Evolutionary conservation across 2,888 invertebrate species (phyloP), one percentile per base, ranked within the genome.

Genomic region (Oxytorus armatus): DNA sequence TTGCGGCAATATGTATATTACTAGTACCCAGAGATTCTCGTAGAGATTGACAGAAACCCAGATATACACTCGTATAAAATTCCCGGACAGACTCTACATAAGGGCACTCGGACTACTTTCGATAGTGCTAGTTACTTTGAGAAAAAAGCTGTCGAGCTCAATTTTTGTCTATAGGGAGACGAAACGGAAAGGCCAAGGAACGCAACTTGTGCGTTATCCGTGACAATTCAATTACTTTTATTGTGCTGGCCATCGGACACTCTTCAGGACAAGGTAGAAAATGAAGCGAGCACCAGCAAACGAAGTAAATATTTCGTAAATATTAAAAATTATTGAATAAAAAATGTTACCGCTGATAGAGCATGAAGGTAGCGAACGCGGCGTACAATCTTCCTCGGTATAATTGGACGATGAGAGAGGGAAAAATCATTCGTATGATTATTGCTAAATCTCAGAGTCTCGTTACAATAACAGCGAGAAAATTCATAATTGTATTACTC

Each of bases 161-260:
- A 4, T 29, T 29, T 5, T 3, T 3, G 29, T 66, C 49, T 18
- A 16, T 21, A 66, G 65, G 49, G 44, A 11, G 47, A 47, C 25
- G 47, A 63, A 44, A 47, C 36, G 5, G 47, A 63, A 7, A 44
- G 63, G 11, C 44, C 63, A 29, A 63, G 42, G 8, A 29, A 29
- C 18, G 25, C 42, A 29, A 44, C 29, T 23, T 47, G 63, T 11
- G 18, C 47, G 44, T 16, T 44, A 1, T 63, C 63, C 5, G 63
- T 63, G 29, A 44, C 29, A 11, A 0, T 81, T 5, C 79, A 83
- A 63, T 69, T 82, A 21, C 47, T 77, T 10, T 25, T 83, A 55
- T 77, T 77, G 16, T 83, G 82, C 44, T 82, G 80, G 82, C 83
- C 82, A 18, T 66, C 82, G 1, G 77, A 83, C 23, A 68, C 55